phyloP scores from a whole-genome alignment of 1,140 invertebrate species.

The Drosophila kepulauana region DNA sequence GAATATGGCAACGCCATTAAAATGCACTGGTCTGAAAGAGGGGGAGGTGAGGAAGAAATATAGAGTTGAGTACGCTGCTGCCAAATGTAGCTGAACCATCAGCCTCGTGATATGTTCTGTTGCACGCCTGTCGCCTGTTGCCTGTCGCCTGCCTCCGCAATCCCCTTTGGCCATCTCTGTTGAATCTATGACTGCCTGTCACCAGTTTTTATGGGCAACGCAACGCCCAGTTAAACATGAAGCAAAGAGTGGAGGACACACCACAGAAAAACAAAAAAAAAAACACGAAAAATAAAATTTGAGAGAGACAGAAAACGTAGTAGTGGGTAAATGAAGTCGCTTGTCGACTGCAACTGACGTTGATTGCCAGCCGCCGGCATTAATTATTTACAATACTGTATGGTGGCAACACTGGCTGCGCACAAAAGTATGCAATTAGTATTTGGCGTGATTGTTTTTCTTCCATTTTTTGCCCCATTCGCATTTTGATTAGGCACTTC shows the following conservation, averaged over 20 bases:
- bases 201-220: constrained; percentile 59
- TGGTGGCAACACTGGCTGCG: constrained; percentile 38
- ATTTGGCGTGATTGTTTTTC: constrained; percentile 58
- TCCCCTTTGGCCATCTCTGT: too few species aligned
- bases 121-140: neutral
- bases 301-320: constrained; percentile 6
- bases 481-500: constrained; percentile 44
- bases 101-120: constrained; percentile 31
- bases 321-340: constrained; percentile 63
- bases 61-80: constrained; percentile 18
- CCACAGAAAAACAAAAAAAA: neutral
- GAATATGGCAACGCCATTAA: constrained; percentile 66
- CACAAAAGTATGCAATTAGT: constrained; percentile 76
- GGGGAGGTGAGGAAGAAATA: constrained; percentile 22
- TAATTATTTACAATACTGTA: constrained; percentile 74
- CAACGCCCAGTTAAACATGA: constrained; percentile 50
- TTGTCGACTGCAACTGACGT: constrained; percentile 77
- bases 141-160: constrained; percentile 4
- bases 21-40: constrained; percentile 63
- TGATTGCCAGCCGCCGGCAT: constrained; percentile 72
- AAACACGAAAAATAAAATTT: neutral
- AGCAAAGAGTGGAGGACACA: constrained; percentile 1
- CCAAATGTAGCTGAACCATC: constrained; percentile 68
- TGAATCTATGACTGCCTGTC: constrained; percentile 68
- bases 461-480: constrained; percentile 13